Conservation (phyloP, 2,797 vertebrate species). For the Anolis apletophallus region DNA sequence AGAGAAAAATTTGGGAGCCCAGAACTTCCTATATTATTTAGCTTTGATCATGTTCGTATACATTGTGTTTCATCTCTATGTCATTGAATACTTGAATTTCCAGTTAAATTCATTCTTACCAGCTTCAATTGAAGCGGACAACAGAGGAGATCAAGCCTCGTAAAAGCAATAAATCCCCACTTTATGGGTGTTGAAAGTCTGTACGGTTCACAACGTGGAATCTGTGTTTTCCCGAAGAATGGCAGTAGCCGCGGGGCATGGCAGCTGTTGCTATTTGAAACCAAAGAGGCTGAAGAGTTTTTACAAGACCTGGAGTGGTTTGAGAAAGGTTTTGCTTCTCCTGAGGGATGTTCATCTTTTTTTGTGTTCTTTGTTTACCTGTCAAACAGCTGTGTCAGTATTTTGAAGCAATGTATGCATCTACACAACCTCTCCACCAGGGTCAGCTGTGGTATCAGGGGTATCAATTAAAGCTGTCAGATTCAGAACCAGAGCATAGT, state of each 20-base stretch:
- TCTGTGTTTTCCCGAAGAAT: not conserved
- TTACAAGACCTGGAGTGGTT: not conserved
- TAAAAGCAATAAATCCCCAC: constrained; percentile 7
- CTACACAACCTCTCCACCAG: not conserved
- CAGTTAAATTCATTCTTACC: not conserved
- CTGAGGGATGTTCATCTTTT: not conserved
- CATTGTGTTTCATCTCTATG: not conserved
- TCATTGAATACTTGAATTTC: not conserved
- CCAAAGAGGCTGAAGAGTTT: not conserved
- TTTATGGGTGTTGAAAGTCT: constrained; percentile 11
- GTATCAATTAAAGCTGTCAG: not conserved
- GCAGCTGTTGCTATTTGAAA: constrained; percentile 12
- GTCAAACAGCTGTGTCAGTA: not conserved
- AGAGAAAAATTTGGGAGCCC: not conserved
- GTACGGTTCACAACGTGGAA: not conserved
- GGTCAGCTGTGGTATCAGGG: too few species aligned
- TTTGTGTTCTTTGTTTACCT: not conserved
- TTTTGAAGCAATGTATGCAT: not conserved
- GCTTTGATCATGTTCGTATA: not conserved
- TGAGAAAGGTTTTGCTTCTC: not conserved
- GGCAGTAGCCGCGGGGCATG: not conserved
- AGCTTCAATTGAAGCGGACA: not conserved
- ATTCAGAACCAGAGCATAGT: not conserved
- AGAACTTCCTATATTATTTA: not conserved
- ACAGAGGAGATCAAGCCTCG: not conserved